Evolutionary conservation across 2,888 invertebrate species (phyloP), one percentile per base, ranked within the genome.

Genomic region (Drosophila anomalata): DNA sequence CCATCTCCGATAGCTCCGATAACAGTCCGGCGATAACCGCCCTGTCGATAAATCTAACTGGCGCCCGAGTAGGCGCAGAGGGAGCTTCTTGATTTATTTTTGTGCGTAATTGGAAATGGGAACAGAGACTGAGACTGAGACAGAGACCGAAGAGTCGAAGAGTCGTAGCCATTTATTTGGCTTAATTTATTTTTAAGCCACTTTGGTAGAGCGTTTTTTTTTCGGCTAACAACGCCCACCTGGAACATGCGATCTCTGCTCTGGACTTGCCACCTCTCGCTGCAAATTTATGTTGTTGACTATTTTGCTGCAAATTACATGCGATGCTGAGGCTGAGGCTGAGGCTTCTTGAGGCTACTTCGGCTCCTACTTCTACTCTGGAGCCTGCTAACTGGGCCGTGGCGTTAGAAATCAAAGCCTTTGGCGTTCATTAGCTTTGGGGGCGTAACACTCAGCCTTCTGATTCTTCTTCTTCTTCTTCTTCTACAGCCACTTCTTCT

Each of bases 371-470:
- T 17, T 17, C 17, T 17, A 17, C 17, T 17, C 17, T 17, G 17
- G 17, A n/a, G 58, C 24, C 33, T 67, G 50, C 69, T 67, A 76
- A 69, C 71, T 73, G 74, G 71, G 77, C 66, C 66, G 68, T 77
- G 76, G 85, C 79, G 77, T 85, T 83, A 83, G 87, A 79, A 82
- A 84, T 86, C 84, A 79, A 84, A 66, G 89, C 89, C 81, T 78
- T 76, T 77, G 89, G 90, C 89, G 81, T 89, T 89, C 89, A 89
- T 89, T 89, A 89, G 89, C 90, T 89, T 80, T 84, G 84, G 89
- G 90, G 89, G 89, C 89, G 89, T 89, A 79, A 17, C 17, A 42
- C 41, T 26, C 29, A 17, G 17, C 39, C 7, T 7, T 4, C 14
- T 11, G 2, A 1, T n/a, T 22, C 36, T 41, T 12, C 47, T 36